Evolutionary conservation across 2,888 invertebrate genomes (phyloP).

Genomic region (Limnephilus lunatus): DNA sequence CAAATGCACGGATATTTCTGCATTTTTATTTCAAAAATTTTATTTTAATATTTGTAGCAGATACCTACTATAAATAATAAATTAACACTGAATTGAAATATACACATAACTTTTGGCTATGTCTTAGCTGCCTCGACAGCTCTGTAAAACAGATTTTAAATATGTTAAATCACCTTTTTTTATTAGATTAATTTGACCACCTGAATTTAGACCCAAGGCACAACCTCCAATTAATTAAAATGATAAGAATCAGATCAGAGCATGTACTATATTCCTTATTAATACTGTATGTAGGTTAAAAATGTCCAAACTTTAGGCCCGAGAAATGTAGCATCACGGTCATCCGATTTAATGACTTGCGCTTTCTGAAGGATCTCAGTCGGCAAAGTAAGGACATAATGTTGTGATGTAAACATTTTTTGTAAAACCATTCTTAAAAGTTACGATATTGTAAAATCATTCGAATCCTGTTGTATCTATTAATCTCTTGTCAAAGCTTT

Average conservation of each 20-base stretch:
- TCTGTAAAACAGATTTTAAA: neutral
- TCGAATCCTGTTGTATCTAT: conserved; percentile 49
- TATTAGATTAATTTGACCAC: neutral
- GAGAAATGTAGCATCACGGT: neutral
- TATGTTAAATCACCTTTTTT: neutral
- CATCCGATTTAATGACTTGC: conserved; percentile 55
- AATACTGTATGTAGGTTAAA: neutral
- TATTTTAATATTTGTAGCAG: no score
- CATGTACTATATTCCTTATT: neutral
- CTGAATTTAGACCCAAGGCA: neutral
- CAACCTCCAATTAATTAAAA: neutral
- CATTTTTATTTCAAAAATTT: no score
- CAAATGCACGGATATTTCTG: no score
- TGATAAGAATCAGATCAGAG: neutral
- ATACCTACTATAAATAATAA: no score
- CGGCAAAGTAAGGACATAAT: conserved; percentile 53
- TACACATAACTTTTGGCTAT: no score
- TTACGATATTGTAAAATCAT: conserved; percentile 61
- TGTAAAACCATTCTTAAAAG: conserved; percentile 58
- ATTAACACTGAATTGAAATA: no score
- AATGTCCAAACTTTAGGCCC: neutral
- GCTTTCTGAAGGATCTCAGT: conserved; percentile 50
- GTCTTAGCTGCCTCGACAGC: no score
- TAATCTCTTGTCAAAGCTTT: conserved; percentile 60
- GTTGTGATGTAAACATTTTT: conserved; percentile 64